phyloP scores from a whole-genome alignment of 2,113 vertebrate species.

The Sapayoa aenigma region DNA sequence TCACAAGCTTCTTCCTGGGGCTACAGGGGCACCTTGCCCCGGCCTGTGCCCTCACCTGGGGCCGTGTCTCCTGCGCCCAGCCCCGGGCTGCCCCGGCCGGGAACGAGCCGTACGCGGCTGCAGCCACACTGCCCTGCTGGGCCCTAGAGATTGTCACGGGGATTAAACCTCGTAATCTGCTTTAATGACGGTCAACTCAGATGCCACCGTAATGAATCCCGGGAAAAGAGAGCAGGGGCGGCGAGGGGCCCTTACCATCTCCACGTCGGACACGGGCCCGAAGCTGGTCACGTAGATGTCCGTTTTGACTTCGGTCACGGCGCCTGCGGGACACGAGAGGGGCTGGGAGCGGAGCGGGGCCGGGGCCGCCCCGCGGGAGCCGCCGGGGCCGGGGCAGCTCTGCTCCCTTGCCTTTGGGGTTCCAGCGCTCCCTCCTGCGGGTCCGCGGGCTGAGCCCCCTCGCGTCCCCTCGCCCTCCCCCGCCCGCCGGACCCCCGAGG shows the following conservation, averaged over 20 bases:
- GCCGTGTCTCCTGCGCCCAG: neutral
- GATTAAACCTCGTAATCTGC: slow-evolving; percentile 82
- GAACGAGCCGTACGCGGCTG: slow-evolving; percentile 2
- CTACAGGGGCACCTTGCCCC: neutral
- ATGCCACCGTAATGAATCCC: slow-evolving; percentile 76
- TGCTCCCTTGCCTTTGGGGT: rapidly evolving
- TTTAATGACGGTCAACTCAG: slow-evolving; percentile 80
- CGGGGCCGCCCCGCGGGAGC: too few relatives aligned
- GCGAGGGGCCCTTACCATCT: slow-evolving; percentile 82
- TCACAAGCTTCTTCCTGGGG: neutral
- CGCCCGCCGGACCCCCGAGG: neutral
- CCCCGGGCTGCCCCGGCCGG: neutral
- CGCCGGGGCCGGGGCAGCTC: neutral
- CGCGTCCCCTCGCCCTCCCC: neutral
- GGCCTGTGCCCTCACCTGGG: neutral
- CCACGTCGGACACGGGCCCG: slow-evolving; percentile 92
- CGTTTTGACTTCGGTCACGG: slow-evolving; percentile 93
- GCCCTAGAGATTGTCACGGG: slow-evolving; percentile 73
- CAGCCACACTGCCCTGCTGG: slow-evolving; percentile 30
- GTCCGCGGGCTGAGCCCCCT: too few relatives aligned
- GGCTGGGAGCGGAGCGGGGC: neutral
- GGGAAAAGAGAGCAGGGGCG: neutral
- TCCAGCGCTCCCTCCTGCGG: neutral
- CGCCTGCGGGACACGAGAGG: slow-evolving; percentile 68
- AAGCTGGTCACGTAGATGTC: slow-evolving; percentile 96